Evolutionary conservation across 2,113 vertebrate species (phyloP).

Genomic region (Orcinus orca): DNA sequence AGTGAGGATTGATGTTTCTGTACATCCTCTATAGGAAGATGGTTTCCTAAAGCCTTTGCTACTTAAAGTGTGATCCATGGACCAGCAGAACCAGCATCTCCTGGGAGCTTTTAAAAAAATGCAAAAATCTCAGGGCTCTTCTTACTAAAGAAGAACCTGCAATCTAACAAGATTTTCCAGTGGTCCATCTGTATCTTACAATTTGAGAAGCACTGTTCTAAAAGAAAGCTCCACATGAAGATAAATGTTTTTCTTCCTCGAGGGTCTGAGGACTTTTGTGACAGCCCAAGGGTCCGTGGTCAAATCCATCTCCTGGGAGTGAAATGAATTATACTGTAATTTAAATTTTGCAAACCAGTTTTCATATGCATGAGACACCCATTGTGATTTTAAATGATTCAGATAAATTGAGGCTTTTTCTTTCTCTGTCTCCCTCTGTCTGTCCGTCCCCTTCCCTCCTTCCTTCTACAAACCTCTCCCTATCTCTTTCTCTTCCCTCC

Average conservation of each 20-base stretch:
- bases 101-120: not conserved
- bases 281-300: not conserved
- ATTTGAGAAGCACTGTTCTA: not conserved
- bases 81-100: not conserved
- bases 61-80: not conserved
- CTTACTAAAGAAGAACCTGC: not conserved
- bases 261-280: not conserved
- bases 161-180: not conserved
- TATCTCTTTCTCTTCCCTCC: no score
- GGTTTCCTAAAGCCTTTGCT: not conserved
- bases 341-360: not conserved
- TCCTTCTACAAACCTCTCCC: not conserved
- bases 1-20: not conserved
- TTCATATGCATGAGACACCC: not conserved
- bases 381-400: not conserved
- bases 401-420: not conserved
- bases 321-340: not conserved
- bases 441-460: not conserved
- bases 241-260: not conserved
- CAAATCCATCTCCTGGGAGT: not conserved
- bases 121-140: not conserved
- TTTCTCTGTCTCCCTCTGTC: not conserved
- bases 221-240: not conserved
- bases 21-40: fast-evolving
- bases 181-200: no score